Conservation (phyloP, 2,113 vertebrate species). For the Gobiocypris rarus region DNA sequence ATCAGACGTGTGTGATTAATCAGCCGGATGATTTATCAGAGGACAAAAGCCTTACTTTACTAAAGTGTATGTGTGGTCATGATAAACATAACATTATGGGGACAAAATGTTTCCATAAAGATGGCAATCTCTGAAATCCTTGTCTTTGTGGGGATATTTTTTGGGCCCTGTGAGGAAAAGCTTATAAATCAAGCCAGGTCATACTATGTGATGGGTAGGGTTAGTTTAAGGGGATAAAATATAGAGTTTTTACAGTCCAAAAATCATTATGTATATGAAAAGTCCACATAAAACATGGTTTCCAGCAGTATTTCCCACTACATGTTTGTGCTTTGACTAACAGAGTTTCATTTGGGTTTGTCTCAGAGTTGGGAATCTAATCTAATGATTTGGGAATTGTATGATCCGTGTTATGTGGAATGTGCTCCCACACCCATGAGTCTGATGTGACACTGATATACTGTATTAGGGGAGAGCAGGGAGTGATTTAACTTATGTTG, state of each 20-base stretch:
- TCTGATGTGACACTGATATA: slow-evolving; percentile 2
- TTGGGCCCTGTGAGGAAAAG: too few species aligned
- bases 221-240: too few species aligned
- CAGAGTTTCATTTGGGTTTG: not conserved
- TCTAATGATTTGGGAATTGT: slow-evolving; percentile 23
- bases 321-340: not conserved
- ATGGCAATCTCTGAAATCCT: too few species aligned
- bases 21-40: slow-evolving; percentile 27
- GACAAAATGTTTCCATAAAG: too few species aligned
- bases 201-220: too few species aligned
- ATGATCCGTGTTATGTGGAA: slow-evolving; percentile 15
- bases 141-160: too few species aligned
- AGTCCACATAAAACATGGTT: too few species aligned
- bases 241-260: too few species aligned
- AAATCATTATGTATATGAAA: too few species aligned
- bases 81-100: too few species aligned
- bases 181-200: too few species aligned
- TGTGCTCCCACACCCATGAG: slow-evolving; percentile 30
- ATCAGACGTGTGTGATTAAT: slow-evolving; percentile 34
- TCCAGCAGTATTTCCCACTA: not conserved
- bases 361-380: slow-evolving; percentile 11
- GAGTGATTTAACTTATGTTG: not conserved
- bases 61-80: too few species aligned
- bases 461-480: slow-evolving; percentile 2
- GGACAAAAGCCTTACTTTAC: slow-evolving; percentile 1